phyloP scores from a whole-genome alignment of 1,140 invertebrate genomes.

The Pseudomyrmex flavicornis region DNA sequence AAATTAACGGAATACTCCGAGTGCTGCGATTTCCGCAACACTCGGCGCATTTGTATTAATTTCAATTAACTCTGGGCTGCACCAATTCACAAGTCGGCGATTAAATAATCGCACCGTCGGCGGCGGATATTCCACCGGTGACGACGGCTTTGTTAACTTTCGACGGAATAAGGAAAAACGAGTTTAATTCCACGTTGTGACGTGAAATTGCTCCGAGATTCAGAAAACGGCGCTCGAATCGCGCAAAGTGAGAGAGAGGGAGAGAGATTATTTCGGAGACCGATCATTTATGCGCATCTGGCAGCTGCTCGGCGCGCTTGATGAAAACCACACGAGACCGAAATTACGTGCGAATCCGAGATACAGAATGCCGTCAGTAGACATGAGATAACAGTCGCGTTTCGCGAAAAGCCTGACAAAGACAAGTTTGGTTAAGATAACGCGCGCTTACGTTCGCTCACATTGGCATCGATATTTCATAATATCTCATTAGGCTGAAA shows the following conservation, averaged over 20 bases:
- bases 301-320: neutral
- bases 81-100: too few relatives aligned
- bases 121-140: too few relatives aligned
- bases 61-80: too few relatives aligned
- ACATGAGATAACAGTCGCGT: constrained; percentile 6
- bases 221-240: neutral
- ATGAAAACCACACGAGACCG: constrained; percentile 3
- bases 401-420: neutral
- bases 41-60: too few relatives aligned
- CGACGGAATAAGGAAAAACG: neutral
- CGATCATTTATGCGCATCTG: constrained; percentile 14
- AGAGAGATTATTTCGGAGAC: neutral
- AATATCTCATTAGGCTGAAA: neutral
- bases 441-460: neutral
- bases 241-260: too few relatives aligned
- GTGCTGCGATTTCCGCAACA: too few relatives aligned
- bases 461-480: neutral
- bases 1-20: too few relatives aligned
- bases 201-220: neutral
- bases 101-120: too few relatives aligned
- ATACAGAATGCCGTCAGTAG: neutral
- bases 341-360: constrained; percentile 10
- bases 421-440: neutral
- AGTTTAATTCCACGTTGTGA: too few relatives aligned
- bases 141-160: too few relatives aligned